Percentiles rank a stretch among this genome's conserved stretches.
phyloP scores from a whole-genome alignment of 1,140 invertebrate genomes.

The Solen grandis region DNA sequence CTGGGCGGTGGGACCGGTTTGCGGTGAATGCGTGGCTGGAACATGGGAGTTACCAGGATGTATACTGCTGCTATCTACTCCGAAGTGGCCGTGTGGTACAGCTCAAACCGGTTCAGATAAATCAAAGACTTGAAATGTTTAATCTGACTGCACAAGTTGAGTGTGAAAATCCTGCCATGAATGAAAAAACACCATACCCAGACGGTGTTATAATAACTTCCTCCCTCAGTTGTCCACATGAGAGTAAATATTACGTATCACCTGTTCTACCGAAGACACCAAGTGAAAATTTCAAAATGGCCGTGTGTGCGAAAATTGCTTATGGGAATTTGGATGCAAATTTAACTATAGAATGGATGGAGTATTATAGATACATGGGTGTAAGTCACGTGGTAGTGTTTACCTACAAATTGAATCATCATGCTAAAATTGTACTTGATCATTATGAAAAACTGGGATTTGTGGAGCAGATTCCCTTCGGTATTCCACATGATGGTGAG shows the following conservation, averaged over 20 bases:
- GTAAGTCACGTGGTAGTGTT: constrained; percentile 16
- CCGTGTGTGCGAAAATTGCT: constrained; percentile 11
- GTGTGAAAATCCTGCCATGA: neutral
- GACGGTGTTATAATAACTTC: neutral
- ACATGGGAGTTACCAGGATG: neutral
- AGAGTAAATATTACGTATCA: neutral
- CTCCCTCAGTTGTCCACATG: neutral
- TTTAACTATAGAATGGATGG: constrained; percentile 31
- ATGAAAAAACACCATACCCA: neutral
- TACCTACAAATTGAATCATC: constrained; percentile 11
- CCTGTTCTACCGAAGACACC: neutral
- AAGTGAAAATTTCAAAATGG: neutral
- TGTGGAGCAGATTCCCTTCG: no score
- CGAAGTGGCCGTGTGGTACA: neutral
- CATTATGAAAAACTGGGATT: no score
- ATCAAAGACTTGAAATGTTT: constrained; percentile 12
- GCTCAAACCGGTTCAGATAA: neutral
- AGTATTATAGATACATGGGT: constrained; percentile 31
- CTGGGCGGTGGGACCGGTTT: neutral
- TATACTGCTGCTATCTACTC: constrained; percentile 18
- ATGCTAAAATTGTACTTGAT: no score
- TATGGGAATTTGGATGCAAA: constrained; percentile 9
- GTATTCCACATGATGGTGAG: no score
- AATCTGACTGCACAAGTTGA: constrained; percentile 9
- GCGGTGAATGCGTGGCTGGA: constrained; percentile 18